These are phyloP conservation scores for Psilanteris sp. DNA, from an alignment of 1,140 invertebrate species.

Conservation along the genomic window DNA sequence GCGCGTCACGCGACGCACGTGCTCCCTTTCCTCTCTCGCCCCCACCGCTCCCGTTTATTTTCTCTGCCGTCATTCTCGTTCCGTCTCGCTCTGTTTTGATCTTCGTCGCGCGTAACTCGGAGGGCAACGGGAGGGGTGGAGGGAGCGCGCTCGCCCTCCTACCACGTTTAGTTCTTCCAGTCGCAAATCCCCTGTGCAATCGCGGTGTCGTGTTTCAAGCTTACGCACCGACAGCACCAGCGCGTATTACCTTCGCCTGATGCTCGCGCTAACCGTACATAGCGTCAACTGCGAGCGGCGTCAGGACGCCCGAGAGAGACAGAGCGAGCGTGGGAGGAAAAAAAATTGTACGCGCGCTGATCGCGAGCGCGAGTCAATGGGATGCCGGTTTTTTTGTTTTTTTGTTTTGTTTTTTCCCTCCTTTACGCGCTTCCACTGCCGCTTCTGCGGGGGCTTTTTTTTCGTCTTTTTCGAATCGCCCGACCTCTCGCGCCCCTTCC, in stretches of 20 bases:
- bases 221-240: slow-evolving; percentile 59
- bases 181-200: slow-evolving; percentile 44
- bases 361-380: slow-evolving; percentile 28
- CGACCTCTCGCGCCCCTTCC: too few relatives aligned
- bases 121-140: too few relatives aligned
- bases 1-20: slow-evolving; percentile 47
- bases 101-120: slow-evolving; percentile 18
- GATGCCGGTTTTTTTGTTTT: slow-evolving; percentile 37
- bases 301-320: not conserved
- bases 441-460: slow-evolving; percentile 3
- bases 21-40: slow-evolving; percentile 10
- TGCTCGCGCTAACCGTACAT: slow-evolving; percentile 58
- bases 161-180: slow-evolving; percentile 35
- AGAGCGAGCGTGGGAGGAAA: slow-evolving; percentile 15
- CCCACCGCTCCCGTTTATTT: slow-evolving; percentile 1
- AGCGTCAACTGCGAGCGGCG: slow-evolving; percentile 30
- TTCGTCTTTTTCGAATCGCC: not conserved
- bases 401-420: too few relatives aligned
- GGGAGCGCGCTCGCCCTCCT: slow-evolving; percentile 5
- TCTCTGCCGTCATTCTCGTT: slow-evolving; percentile 6
- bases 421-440: slow-evolving; percentile 3
- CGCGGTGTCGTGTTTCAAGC: slow-evolving; percentile 76
- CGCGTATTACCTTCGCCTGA: slow-evolving; percentile 57
- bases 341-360: slow-evolving; percentile 27
- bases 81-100: not conserved